These are phyloP conservation scores for Glaucomys volans DNA, from an alignment of 2,113 vertebrate genomes.

Conservation along the genomic window DNA sequence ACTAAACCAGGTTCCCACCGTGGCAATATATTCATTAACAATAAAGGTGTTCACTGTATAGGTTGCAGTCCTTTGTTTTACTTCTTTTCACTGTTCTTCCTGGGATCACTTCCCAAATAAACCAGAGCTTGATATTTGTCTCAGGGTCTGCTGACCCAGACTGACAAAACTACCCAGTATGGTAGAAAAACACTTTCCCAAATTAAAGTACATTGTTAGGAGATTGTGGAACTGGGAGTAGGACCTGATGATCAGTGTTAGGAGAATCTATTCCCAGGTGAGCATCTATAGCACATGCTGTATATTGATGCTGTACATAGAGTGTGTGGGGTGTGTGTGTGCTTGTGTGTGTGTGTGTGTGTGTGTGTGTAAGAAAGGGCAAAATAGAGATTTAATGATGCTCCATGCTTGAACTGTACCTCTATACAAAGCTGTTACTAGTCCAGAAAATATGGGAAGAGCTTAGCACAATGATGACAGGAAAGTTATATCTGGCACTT, in stretches of 20 bases:
- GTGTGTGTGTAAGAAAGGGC: neutral
- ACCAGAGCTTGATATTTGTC: neutral
- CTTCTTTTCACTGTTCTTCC: neutral
- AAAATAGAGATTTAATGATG: neutral
- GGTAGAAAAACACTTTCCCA: neutral
- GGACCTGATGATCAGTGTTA: neutral
- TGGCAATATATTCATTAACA: neutral
- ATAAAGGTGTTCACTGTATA: neutral
- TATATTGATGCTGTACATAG: neutral
- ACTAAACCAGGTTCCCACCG: neutral
- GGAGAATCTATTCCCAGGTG: neutral
- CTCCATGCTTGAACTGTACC: neutral
- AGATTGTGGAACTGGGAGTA: neutral
- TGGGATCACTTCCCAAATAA: neutral
- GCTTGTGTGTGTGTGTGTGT: neutral
- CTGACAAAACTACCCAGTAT: neutral
- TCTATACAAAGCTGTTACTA: neutral
- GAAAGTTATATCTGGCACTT: neutral
- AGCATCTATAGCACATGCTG: rapidly evolving
- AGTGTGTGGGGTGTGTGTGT: neutral
- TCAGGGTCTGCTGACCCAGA: neutral
- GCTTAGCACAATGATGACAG: neutral
- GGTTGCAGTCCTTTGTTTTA: conserved; percentile 2
- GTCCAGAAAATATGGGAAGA: neutral
- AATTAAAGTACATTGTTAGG: conserved; percentile 9